Evolutionary conservation across 64 coral and sea anemone species (phyloP).

Genomic region (Acropora tenuis): DNA sequence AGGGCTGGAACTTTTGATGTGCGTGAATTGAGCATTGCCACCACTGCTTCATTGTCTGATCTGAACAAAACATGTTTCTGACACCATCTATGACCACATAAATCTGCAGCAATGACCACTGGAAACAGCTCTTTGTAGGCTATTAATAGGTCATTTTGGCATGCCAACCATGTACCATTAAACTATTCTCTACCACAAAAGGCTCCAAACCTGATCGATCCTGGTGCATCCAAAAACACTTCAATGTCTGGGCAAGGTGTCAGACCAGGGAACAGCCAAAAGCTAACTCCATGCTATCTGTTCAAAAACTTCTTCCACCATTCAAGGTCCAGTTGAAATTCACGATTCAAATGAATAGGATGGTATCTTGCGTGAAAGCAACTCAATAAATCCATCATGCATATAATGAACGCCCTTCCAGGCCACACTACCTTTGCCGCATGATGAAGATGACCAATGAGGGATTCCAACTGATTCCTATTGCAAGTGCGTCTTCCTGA

Average conservation of each 20-base stretch:
- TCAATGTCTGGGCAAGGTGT: neutral
- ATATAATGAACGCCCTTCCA: conserved; percentile 1
- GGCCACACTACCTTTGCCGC: neutral
- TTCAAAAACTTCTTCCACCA: neutral
- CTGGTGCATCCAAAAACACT: neutral
- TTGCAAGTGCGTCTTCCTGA: too few species aligned
- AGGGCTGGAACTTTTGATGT: neutral
- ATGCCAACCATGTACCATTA: neutral
- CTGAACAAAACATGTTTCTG: conserved; percentile 6
- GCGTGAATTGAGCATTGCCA: conserved; percentile 3
- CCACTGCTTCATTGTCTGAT: conserved; percentile 31
- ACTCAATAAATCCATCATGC: neutral
- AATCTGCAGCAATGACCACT: neutral
- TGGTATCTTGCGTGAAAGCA: too few species aligned
- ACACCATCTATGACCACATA: conserved; percentile 27
- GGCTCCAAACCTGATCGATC: conserved; percentile 26
- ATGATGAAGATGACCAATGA: conserved; percentile 28
- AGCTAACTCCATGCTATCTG: neutral
- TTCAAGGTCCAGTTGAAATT: conserved; percentile 7
- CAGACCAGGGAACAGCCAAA: conserved; percentile 14
- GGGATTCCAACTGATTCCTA: neutral
- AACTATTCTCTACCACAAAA: conserved; percentile 20
- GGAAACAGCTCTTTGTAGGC: conserved; percentile 53
- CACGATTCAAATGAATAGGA: neutral
- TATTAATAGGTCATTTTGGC: neutral